A percentile compares a stretch with the other conserved stretches of the same genome.
Evolutionary conservation across 2,797 vertebrate genomes (phyloP).

Genomic region (Erethizon dorsatum): DNA sequence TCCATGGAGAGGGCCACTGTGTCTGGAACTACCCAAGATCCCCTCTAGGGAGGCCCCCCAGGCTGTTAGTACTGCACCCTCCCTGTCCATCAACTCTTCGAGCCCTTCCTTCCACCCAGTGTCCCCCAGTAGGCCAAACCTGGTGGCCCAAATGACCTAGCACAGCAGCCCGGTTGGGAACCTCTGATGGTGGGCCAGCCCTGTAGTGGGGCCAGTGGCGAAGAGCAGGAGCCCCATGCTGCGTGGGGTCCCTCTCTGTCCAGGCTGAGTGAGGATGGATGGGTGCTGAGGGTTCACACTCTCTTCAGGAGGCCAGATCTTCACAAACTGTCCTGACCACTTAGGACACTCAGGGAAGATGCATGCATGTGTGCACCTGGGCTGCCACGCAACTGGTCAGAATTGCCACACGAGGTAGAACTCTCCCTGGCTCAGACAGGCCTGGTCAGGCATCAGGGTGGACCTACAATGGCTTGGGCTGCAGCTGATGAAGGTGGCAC

Average conservation of each 20-base stretch:
- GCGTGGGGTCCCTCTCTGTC: not conserved
- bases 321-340: not conserved
- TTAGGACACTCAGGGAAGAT: not conserved
- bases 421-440: not conserved
- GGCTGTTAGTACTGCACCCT: not conserved
- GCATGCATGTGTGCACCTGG: no score
- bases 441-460: not conserved
- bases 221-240: not conserved
- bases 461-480: not conserved
- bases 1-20: not conserved
- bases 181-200: not conserved
- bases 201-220: not conserved
- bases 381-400: not conserved
- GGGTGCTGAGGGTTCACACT: not conserved
- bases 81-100: not conserved
- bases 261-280: no score
- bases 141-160: not conserved
- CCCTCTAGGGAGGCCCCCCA: no score
- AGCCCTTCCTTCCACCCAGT: not conserved
- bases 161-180: not conserved
- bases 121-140: not conserved
- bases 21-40: not conserved
- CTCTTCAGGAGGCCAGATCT: not conserved
- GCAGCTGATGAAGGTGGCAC: not conserved
- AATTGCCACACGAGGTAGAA: not conserved